These are phyloP conservation scores for Drosophila seguyi DNA, from an alignment of 1,140 invertebrate genomes.

Conservation along the genomic window DNA sequence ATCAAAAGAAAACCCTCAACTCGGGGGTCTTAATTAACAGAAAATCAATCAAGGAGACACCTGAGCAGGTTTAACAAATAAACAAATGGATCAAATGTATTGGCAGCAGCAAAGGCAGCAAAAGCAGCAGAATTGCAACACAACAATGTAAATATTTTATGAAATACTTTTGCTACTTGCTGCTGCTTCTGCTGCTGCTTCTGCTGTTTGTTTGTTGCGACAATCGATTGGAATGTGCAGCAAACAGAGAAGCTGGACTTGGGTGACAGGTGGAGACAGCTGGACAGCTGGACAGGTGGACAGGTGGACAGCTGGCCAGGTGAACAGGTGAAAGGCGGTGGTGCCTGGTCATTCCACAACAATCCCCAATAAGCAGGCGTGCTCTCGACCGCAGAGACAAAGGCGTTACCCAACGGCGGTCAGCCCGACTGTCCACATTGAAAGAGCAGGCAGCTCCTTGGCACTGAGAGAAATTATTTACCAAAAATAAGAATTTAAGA, in stretches of 20 bases:
- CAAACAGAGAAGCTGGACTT: neutral
- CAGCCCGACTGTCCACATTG: conserved; percentile 15
- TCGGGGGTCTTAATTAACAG: conserved; percentile 31
- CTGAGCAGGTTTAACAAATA: conserved; percentile 23
- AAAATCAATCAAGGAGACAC: conserved; percentile 31
- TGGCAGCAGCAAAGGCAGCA: conserved; percentile 7
- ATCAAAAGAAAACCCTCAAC: conserved; percentile 5
- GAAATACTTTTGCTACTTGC: conserved; percentile 53
- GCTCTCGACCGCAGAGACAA: conserved; percentile 57
- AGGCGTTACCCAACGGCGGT: conserved; percentile 48
- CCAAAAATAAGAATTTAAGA: too few species aligned
- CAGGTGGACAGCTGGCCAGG: neutral
- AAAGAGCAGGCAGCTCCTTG: neutral
- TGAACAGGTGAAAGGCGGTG: conserved; percentile 7
- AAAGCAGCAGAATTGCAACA: too few species aligned
- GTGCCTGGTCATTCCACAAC: conserved; percentile 17
- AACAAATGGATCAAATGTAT: conserved; percentile 52
- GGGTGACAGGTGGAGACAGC: conserved; percentile 11
- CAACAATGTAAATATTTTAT: conserved; percentile 62
- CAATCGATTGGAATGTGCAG: conserved; percentile 65
- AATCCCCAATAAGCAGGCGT: conserved; percentile 54
- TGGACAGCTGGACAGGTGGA: neutral
- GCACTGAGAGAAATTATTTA: neutral
- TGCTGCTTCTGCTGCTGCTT: conserved; percentile 2
- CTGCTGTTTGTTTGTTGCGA: conserved; percentile 37